A percentile compares a stretch with the other conserved stretches of the same genome.
Evolutionary conservation across 2,888 invertebrate species (phyloP).

Genomic region (Atrina japonica): DNA sequence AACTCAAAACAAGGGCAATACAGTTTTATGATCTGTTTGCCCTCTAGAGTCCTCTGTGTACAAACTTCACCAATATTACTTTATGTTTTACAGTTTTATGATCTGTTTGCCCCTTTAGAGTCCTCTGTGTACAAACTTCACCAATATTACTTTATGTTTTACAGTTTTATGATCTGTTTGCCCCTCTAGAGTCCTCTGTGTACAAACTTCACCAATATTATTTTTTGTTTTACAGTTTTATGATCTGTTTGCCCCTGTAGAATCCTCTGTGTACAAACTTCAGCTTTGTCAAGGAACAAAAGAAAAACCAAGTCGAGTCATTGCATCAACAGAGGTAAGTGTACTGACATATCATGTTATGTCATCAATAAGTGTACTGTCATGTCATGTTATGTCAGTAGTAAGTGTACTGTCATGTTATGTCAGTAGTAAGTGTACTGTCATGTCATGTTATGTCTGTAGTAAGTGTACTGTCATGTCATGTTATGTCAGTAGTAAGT

Average conservation of each 20-base stretch:
- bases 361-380: too few relatives aligned
- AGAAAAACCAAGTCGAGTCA: constrained; percentile 56
- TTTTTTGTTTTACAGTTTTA: constrained; percentile 58
- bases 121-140: constrained; percentile 60
- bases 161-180: constrained; percentile 67
- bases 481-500: too few relatives aligned
- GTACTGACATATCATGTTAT: too few relatives aligned
- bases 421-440: too few relatives aligned
- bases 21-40: too few relatives aligned
- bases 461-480: too few relatives aligned
- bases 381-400: too few relatives aligned
- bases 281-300: constrained; percentile 45
- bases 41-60: too few relatives aligned
- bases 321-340: constrained; percentile 67
- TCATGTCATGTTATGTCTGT: too few relatives aligned
- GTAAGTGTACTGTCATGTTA: too few relatives aligned
- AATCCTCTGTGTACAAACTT: constrained; percentile 61
- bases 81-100: constrained; percentile 58
- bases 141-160: constrained; percentile 5
- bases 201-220: constrained; percentile 13
- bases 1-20: too few relatives aligned
- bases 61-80: background rate
- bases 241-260: constrained; percentile 63
- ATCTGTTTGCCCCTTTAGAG: constrained; percentile 64
- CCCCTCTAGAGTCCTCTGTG: constrained; percentile 65